Conservation (phyloP, 2,797 vertebrate genomes). For the Chelidonichthys spinosus region DNA sequence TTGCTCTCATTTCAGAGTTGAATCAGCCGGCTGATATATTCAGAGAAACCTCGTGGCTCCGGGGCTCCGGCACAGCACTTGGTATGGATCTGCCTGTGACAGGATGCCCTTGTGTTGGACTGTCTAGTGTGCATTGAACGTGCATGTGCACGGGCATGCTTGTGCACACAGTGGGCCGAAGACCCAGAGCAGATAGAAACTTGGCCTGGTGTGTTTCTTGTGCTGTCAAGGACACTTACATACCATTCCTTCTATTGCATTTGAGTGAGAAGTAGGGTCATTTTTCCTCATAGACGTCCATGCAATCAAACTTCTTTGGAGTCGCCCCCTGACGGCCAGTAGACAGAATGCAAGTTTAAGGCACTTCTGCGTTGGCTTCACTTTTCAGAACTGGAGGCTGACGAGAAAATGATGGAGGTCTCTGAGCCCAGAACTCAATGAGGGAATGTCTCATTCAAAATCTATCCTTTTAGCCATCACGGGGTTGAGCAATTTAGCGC, state of each 20-base stretch:
- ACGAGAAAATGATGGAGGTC: background rate
- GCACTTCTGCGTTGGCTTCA: too few relatives aligned
- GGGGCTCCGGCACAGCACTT: constrained; percentile 64
- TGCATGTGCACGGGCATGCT: constrained; percentile 26
- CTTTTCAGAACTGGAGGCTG: too few relatives aligned
- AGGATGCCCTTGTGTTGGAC: constrained; percentile 53
- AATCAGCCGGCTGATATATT: constrained; percentile 56
- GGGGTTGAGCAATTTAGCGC: constrained; percentile 1
- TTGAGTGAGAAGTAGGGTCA: too few relatives aligned
- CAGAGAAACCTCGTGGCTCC: constrained; percentile 57
- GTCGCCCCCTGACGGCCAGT: too few relatives aligned
- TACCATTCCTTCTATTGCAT: background rate
- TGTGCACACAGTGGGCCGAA: constrained; percentile 38
- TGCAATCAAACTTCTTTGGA: too few relatives aligned
- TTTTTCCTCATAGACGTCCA: too few relatives aligned
- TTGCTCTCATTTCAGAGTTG: constrained; percentile 46
- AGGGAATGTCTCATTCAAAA: background rate
- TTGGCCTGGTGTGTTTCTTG: constrained; percentile 46
- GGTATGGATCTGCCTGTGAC: constrained; percentile 71
- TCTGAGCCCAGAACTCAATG: background rate
- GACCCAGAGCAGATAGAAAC: constrained; percentile 49
- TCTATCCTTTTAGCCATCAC: background rate
- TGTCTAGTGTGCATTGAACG: constrained; percentile 24
- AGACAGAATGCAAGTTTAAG: too few relatives aligned
- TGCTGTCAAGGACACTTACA: constrained; percentile 31